Evolutionary conservation across 2,888 invertebrate genomes (phyloP).

Genomic region (Gastracanthus pulcherrimus): DNA sequence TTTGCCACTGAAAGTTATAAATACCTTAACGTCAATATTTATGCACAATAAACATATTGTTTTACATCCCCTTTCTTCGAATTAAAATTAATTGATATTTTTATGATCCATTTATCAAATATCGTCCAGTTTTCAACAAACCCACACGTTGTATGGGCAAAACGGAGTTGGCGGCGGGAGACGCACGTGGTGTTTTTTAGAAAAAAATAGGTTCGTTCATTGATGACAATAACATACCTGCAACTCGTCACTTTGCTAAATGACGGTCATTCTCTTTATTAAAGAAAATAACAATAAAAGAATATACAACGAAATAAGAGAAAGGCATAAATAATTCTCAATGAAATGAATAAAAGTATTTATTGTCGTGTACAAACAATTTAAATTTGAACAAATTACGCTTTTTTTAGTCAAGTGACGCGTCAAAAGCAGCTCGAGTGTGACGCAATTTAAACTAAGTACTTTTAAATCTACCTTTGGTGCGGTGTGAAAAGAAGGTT

Average conservation of each 20-base stretch:
- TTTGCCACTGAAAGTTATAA: neutral
- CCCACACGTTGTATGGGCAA: neutral
- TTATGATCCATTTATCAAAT: neutral
- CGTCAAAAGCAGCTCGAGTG: too few relatives aligned
- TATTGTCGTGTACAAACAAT: too few relatives aligned
- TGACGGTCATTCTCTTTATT: neutral
- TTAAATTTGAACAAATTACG: too few relatives aligned
- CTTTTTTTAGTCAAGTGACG: too few relatives aligned
- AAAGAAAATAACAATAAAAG: too few relatives aligned
- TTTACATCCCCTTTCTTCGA: neutral
- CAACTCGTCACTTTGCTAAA: neutral
- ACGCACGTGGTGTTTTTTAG: neutral
- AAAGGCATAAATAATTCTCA: too few relatives aligned
- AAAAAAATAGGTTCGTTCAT: neutral
- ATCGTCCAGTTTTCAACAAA: neutral
- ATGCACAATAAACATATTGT: neutral
- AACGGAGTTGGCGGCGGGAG: neutral
- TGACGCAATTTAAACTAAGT: too few relatives aligned
- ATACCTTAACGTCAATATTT: constrained; percentile 6
- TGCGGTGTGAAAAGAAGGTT: neutral
- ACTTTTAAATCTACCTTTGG: neutral
- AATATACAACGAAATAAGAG: too few relatives aligned
- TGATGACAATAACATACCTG: neutral
- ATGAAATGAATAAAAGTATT: too few relatives aligned
- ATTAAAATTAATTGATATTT: neutral